Evolutionary conservation across 2,888 invertebrate genomes (phyloP).

Genomic region (Andrena hattorfiana): DNA sequence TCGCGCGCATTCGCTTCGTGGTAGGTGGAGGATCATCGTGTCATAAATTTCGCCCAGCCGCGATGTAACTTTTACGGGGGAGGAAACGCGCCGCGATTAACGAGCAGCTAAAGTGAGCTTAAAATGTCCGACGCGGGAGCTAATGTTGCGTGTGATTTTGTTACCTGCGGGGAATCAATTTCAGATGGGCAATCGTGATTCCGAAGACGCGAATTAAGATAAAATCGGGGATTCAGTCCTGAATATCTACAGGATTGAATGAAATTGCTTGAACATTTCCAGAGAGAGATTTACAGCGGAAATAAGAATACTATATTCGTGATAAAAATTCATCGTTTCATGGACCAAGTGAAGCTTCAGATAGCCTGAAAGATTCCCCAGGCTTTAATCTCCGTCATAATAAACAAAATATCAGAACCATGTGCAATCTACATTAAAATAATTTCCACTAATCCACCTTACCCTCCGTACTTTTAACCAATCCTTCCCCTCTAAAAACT

Average conservation of each 20-base stretch:
- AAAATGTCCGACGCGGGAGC: constrained; percentile 5
- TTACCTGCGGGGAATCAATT: constrained; percentile 10
- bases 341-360: background rate
- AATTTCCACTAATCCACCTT: constrained; percentile 1
- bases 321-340: constrained; percentile 1
- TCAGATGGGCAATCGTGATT: no score
- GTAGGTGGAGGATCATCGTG: constrained; percentile 12
- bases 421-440: background rate
- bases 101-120: constrained; percentile 9
- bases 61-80: constrained; percentile 55
- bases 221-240: no score
- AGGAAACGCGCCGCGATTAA: constrained; percentile 42
- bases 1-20: no score
- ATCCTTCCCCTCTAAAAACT: background rate
- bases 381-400: background rate
- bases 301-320: no score
- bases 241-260: no score
- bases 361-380: background rate
- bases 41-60: constrained; percentile 39
- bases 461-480: background rate
- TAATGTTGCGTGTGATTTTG: constrained; percentile 42
- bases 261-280: no score
- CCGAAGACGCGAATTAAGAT: no score
- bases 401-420: background rate
- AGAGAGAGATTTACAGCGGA: no score